Percentiles rank a stretch among this genome's conserved stretches.
phyloP scores from a whole-genome alignment of 2,888 invertebrate species.

The Nebria brevicollis region DNA sequence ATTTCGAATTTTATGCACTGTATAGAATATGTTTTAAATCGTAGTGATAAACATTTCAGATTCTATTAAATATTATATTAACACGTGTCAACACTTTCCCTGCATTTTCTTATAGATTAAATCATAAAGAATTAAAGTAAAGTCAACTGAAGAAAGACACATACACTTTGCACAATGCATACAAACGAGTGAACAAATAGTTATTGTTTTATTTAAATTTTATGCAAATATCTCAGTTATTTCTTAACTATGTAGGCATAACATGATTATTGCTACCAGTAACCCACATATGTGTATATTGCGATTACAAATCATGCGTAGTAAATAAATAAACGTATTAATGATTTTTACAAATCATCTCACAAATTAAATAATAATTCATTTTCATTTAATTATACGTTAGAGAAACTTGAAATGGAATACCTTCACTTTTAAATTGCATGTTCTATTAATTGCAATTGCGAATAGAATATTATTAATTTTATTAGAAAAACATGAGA shows the following conservation, averaged over 20 bases:
- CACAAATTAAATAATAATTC: neutral
- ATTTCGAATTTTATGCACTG: too few relatives aligned
- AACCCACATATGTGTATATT: neutral
- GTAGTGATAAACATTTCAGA: too few relatives aligned
- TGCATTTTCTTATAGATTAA: neutral
- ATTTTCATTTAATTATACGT: neutral
- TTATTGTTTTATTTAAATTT: neutral
- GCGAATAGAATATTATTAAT: neutral
- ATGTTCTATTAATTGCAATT: neutral
- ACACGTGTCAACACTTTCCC: neutral
- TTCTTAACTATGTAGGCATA: neutral
- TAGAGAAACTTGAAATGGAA: neutral
- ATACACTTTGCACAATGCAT: neutral
- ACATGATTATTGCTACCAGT: neutral
- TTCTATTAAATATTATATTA: neutral
- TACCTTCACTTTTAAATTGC: neutral
- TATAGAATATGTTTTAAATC: too few relatives aligned
- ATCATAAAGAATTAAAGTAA: neutral
- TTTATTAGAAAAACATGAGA: neutral
- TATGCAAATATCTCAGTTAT: neutral
- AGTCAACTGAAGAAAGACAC: neutral
- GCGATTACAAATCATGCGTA: neutral
- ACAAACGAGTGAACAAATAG: neutral
- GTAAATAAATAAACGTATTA: neutral
- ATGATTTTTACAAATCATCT: neutral